A percentile compares a stretch with the other conserved stretches of the same genome.
Evolutionary conservation across 1,140 invertebrate species (phyloP).

Genomic region (Calephelis nemesis): DNA sequence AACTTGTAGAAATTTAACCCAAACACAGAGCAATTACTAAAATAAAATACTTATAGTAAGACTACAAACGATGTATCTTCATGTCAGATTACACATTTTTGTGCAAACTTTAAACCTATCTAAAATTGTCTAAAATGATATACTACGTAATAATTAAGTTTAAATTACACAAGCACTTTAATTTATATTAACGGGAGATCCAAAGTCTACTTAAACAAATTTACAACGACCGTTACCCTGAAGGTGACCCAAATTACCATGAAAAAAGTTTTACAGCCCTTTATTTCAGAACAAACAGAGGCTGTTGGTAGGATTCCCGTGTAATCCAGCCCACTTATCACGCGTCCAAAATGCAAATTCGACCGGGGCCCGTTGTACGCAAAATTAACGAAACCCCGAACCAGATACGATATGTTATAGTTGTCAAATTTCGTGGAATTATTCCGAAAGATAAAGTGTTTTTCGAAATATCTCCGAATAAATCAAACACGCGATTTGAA

Average conservation of each 20-base stretch:
- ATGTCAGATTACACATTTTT: too few species aligned
- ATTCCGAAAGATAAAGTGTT: constrained; percentile 45
- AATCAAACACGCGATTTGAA: constrained; percentile 11
- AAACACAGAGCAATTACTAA: too few species aligned
- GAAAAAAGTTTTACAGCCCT: constrained; percentile 78
- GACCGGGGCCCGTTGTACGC: constrained; percentile 53
- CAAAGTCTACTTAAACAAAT: constrained; percentile 76
- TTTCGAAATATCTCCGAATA: constrained; percentile 13
- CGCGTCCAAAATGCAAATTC: constrained; percentile 79
- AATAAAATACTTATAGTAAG: too few species aligned
- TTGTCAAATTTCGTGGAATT: constrained; percentile 64
- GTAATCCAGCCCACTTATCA: constrained; percentile 77
- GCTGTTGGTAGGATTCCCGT: constrained; percentile 73
- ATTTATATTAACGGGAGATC: constrained; percentile 24
- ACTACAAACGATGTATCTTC: too few species aligned
- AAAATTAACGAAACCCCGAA: constrained; percentile 68
- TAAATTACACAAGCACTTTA: constrained; percentile 11
- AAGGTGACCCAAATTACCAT: constrained; percentile 78
- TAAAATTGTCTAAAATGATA: too few species aligned
- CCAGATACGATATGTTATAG: constrained; percentile 52
- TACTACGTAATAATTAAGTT: too few species aligned
- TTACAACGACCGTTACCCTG: constrained; percentile 67
- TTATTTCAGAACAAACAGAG: constrained; percentile 77
- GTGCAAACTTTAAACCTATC: too few species aligned
- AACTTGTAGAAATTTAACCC: too few species aligned